Percentiles rank a stretch among this genome's conserved stretches.
Evolutionary conservation across 1,140 invertebrate genomes (phyloP).

Genomic region (Teleopsis dalmanni): DNA sequence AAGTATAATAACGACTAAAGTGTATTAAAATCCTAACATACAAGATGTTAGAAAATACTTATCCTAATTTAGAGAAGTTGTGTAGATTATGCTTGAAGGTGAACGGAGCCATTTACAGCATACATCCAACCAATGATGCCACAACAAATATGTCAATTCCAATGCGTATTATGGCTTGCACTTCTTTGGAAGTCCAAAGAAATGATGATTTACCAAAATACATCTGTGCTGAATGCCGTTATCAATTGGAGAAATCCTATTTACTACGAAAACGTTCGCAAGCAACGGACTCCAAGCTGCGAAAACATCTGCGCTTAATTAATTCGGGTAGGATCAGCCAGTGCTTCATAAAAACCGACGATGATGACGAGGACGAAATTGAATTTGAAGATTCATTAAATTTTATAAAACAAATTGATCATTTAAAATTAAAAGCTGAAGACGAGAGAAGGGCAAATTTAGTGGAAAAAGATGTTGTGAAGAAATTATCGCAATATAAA

Average conservation of each 20-base stretch:
- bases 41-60: conserved; percentile 9
- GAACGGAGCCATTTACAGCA: conserved; percentile 46
- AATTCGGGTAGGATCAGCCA: conserved; percentile 34
- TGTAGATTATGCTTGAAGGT: conserved; percentile 63
- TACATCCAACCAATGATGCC: conserved; percentile 16
- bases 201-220: conserved; percentile 62
- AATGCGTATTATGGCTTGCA: conserved; percentile 62
- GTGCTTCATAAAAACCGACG: conserved; percentile 23
- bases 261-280: conserved; percentile 68
- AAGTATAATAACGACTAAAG: too few relatives aligned
- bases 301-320: conserved; percentile 54
- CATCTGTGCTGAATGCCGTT: conserved; percentile 62
- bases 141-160: conserved; percentile 46
- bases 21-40: neutral
- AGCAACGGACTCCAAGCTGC: conserved; percentile 58
- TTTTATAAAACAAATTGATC: conserved; percentile 25
- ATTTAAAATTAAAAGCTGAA: too few relatives aligned
- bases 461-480: too few relatives aligned
- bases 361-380: conserved; percentile 33
- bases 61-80: conserved; percentile 51
- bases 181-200: conserved; percentile 59
- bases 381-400: conserved; percentile 32
- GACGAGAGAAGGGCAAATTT: too few relatives aligned
- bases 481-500: too few relatives aligned
- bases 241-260: conserved; percentile 63